Evolutionary conservation across 2,113 vertebrate species (phyloP).

Genomic region (Hyla sarda): DNA sequence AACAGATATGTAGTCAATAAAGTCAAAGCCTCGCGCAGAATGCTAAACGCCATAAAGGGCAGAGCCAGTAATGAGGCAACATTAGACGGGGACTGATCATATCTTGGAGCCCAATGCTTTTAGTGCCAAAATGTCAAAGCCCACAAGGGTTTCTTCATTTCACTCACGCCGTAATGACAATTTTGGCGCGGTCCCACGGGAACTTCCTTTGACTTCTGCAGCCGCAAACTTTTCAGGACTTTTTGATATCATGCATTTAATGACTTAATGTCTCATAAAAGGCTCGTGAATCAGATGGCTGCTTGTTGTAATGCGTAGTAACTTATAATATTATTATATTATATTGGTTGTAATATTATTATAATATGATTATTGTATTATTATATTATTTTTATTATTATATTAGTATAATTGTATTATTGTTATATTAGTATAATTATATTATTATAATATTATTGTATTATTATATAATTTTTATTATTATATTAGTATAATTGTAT

Average conservation of each 20-base stretch:
- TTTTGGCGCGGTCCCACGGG: neutral
- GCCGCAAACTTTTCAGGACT: neutral
- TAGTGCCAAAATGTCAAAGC: neutral
- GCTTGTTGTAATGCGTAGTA: too few species aligned
- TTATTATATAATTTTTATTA: too few species aligned
- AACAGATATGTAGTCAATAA: conserved; percentile 1
- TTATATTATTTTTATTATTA: too few species aligned
- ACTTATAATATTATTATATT: too few species aligned
- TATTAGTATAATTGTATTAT: too few species aligned
- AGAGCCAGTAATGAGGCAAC: neutral
- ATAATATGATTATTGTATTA: too few species aligned
- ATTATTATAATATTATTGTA: too few species aligned
- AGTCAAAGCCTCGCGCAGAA: neutral
- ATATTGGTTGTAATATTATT: too few species aligned
- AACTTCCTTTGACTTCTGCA: neutral
- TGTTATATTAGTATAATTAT: too few species aligned
- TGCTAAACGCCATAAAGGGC: neutral
- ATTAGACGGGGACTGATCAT: neutral
- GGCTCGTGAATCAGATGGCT: too few species aligned
- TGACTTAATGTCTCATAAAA: too few species aligned
- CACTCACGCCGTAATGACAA: neutral
- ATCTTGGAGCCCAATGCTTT: neutral
- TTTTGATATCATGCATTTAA: neutral
- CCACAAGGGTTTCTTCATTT: conserved; percentile 19
- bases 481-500: too few species aligned